Percentiles rank a stretch among this genome's conserved stretches.
Evolutionary conservation across 2,797 vertebrate species (phyloP).

Genomic region (Pempheris klunzingeri): DNA sequence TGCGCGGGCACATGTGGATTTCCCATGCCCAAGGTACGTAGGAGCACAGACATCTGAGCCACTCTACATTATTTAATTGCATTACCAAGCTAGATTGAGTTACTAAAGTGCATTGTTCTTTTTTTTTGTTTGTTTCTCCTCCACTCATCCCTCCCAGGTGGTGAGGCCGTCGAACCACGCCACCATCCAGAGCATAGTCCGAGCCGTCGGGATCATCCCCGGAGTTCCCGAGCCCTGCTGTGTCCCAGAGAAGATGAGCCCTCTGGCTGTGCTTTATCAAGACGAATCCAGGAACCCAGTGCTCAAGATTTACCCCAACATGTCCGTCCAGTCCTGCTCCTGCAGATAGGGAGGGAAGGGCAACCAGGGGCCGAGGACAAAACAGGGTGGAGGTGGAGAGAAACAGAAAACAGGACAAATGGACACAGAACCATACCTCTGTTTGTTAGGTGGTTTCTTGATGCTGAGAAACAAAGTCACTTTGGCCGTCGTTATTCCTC

Average conservation of each 20-base stretch:
- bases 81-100: background rate
- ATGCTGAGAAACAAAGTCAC: conserved; percentile 57
- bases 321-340: conserved; percentile 95
- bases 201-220: conserved; percentile 93
- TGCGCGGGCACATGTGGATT: conserved; percentile 94
- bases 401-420: conserved; percentile 54
- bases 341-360: conserved; percentile 86
- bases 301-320: conserved; percentile 94
- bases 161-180: conserved; percentile 94
- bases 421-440: conserved; percentile 60
- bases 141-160: conserved; percentile 78
- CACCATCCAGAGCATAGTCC: conserved; percentile 97
- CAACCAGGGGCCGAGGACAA: conserved; percentile 8
- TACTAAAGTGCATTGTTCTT: background rate
- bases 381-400: conserved; percentile 32
- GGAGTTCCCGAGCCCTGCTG: conserved; percentile 97
- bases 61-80: background rate
- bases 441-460: conserved; percentile 59
- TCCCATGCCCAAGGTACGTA: conserved; percentile 97
- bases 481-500: conserved; percentile 54
- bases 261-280: conserved; percentile 92
- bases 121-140: background rate
- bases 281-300: conserved; percentile 92
- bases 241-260: conserved; percentile 93
- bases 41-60: conserved; percentile 33